Evolutionary conservation across 2,888 invertebrate genomes (phyloP), one percentile per base, ranked within the genome.

Genomic region (Panopea generosa): DNA sequence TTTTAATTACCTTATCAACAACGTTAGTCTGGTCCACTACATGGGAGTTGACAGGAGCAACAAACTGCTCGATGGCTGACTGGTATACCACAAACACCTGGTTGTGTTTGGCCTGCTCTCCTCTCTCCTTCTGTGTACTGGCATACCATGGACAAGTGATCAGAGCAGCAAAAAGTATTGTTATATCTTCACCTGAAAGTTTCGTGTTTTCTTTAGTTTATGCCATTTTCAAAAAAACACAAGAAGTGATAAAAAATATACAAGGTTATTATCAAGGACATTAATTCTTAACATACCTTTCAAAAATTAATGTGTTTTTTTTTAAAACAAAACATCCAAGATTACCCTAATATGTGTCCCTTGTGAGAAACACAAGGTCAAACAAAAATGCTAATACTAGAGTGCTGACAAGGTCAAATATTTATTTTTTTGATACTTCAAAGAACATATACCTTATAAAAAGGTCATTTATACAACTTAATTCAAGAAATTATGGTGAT

Each of bases 101-200:
- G 77, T 90, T 91, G 67, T 90, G 87, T 57, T 87, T 86, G 49
- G 91, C 90, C 74, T 89, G 88, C 61, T 89, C 88, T 6, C 90
- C 90, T 26, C 89, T 50, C 55, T 91, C 89, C 50, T 76, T 77
- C 75, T 89, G 88, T 6, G 86, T 85, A 24, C 85, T 72, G 16
- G 79, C 73, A 56, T 87, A 90, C 90, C 90, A 90, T 2, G 90
- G 90, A 73, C 90, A 90, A 2, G 88, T 89, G 27, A 88, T 59
- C 26, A 90, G 47, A 7, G 83, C 78, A 14, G 78, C 84, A 68
- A 77, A 84, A 47, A 89, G 29, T 6, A 89, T 59, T 29, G 79
- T 77, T 6, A 78, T 68, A 63, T 84, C 80, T 22, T 77, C 65
- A 53, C 73, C 89, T 88, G 59, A 55, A 61, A 59, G 40, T 40